Evolutionary conservation across 2,797 vertebrate genomes (phyloP), one percentile per base, ranked within the genome.

Genomic region (Micromesistius poutassou): DNA sequence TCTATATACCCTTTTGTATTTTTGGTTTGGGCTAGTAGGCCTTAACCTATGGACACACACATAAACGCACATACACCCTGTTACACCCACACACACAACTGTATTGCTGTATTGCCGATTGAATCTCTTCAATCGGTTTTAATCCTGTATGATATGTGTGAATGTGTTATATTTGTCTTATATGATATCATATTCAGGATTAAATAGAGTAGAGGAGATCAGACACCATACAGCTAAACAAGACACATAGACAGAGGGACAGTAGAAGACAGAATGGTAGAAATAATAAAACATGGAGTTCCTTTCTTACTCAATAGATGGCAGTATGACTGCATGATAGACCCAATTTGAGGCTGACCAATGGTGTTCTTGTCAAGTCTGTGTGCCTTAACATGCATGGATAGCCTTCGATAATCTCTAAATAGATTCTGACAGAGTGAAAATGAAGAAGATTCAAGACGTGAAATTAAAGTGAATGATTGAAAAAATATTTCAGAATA

Each of bases 241-340:
- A 73, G 82, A 78, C n/a, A 77, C 77, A 68, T 76, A 50, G 71
- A 62, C 12, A 35, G 71, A 33, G 50, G 81, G 40, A 76, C 78
- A 76, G 28, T 73, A 73, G 82, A 50, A 38, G 75, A 80, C 73
- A 82, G 33, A 25, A 66, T 46, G 73, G 7, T 74, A 55, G 77
- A 46, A 79, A 76, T 74, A 73, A 79, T 76, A 79, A 4, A 0
- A 72, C 36, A 6, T 81, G 93, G 66, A 92, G 88, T 97, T 87
- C 95, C 85, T n/a, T 62, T 33, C 76, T 40, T 16, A 70, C 87
- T 94, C 96, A 95, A 95, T 91, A 97, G 97, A 96, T 97, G 97
- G 96, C 96, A 97, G 95, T 96, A 87, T 96, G 93, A 92, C 94
- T 92, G 90, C 97, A 94, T 70, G 93, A 90, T 95, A 95, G 83